Base-by-base conservation (phyloP, 2,888 invertebrate genomes). In the Tetheella fluctuosa region DNA sequence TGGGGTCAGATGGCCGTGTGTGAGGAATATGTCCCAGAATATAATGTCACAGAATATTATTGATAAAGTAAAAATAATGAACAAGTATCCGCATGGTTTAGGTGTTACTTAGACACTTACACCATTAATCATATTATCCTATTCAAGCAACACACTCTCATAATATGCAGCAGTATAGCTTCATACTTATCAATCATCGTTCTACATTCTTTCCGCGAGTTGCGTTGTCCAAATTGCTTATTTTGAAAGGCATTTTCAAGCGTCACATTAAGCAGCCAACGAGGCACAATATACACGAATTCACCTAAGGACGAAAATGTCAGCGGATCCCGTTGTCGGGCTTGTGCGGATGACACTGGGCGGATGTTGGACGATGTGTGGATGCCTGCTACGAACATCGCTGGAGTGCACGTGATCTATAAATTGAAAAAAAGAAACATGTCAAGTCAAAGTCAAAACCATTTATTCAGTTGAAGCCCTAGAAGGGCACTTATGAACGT, bases 321-420 rank as follows among this genome's bases (percentile, higher is more conserved):
- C 68, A 67, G 28, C 65, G 70, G 66, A 67, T 73, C 48, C 48
- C 48, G 17, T 20, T 17, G 20, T 48, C 48, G 48, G 70, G 66
- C 62, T 70, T 76, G 77, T 76, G 78, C 73, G 74, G 69, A 63
- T 66, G 73, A 68, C 64, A 64, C 65, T 84, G 88, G 85, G 85
- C 84, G 86, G 88, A 81, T 76, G 79, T 62, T 71, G 74, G 71
- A 67, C 80, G 81, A 68, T 69, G 71, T 62, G 62, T 64, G 61
- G 76, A 62, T 64, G 77, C 73, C 78, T 89, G 92, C 89, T 92
- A 92, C 81, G 92, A 91, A 73, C 92, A 92, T 68, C 91, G 80
- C 67, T 92, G 92, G 48, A 89, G 68, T 34, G 90, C 79, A 2
- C 92, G 89, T 8, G 91, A 91, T 75, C 92, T 92, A 88, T 20